Evolutionary conservation across 2,797 vertebrate genomes (phyloP), one percentile per base, ranked within the genome.

Genomic region (Acanthopagrus latus): DNA sequence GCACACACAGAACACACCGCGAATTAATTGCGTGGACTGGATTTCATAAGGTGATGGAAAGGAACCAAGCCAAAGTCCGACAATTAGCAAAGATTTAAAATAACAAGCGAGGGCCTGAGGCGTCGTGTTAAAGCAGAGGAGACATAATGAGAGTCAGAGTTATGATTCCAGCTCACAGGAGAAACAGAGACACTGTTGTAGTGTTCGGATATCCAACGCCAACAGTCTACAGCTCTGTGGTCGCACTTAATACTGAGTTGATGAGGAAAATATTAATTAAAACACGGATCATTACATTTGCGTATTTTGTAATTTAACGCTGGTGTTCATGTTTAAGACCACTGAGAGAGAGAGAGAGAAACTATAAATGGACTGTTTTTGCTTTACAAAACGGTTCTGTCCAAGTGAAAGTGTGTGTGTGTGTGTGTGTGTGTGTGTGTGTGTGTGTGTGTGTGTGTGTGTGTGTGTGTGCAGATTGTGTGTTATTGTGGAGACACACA

Each of bases 61-160:
- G 78, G 72, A 92, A 89, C 81, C 74, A 63, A 93, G 91, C 87
- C 89, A 92, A 84, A 91, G 83, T 88, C 83, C 52, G 59, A 93
- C 90, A 93, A 93, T 94, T 94, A 94, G 91, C 86, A 86, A 86
- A 90, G 90, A 93, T 92, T 93, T 93, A 90, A 84, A 93, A 92
- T 87, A 94, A 93, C 88, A 92, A 92, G 81, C 16, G 65, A 71
- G 76, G 44, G 88, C 93, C 92, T 41, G 86, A 77, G 92, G 93
- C 89, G 5, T 60, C 68, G 85, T 86, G 88, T 92, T 89, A 91
- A 91, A 86, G 83, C 84, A 82, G 84, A 82, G 86, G 77, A 91
- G 88, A 90, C 89, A 89, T 92, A 92, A 92, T 89, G 82, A 88
- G 83, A 86, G 85, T 82, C 65, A 82, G 86, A 88, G 87, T 91